phyloP scores from a whole-genome alignment of 2,888 invertebrate genomes.

The Nephrotoma guestfalica region DNA sequence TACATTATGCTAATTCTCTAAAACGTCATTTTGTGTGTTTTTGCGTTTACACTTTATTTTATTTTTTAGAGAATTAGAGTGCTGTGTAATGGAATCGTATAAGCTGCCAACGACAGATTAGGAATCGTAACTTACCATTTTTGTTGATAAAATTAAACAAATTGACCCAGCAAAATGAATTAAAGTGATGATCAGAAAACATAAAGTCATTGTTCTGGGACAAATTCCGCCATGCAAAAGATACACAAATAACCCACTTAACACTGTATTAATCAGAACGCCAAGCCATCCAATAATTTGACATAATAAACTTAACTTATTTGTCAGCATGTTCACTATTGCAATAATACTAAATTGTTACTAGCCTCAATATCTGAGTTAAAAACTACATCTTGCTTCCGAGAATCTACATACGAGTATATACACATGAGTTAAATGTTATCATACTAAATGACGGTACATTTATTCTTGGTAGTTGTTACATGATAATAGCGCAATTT shows the following conservation, averaged over 20 bases:
- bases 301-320: neutral
- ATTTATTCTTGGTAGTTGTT: no score
- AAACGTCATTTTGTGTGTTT: no score
- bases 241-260: neutral
- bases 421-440: no score
- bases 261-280: neutral
- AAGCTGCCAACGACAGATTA: neutral
- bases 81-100: no score
- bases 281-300: neutral
- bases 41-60: no score
- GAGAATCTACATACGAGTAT: no score
- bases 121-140: neutral
- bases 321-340: neutral
- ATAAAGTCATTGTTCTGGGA: neutral
- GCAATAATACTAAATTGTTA: neutral
- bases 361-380: neutral
- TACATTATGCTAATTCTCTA: no score
- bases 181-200: neutral
- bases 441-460: no score
- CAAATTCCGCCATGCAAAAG: neutral
- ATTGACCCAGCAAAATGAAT: neutral
- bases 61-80: no score
- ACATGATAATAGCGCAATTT: no score
- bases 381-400: neutral
- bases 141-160: neutral